Conservation (phyloP, 2,797 vertebrate species). For the Microtus agrestis region DNA sequence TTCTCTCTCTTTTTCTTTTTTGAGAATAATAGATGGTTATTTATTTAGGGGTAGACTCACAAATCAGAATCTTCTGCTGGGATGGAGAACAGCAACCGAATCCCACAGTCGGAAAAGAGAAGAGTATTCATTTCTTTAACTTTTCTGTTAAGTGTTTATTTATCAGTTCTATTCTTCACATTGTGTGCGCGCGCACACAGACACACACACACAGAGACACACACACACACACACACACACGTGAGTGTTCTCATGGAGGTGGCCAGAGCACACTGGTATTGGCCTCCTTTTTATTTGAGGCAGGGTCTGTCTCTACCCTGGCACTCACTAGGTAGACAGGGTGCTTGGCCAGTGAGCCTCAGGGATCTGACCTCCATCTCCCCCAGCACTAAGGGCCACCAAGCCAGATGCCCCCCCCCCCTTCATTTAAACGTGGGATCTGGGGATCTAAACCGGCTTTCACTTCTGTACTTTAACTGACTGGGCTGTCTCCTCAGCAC, state of each 20-base stretch:
- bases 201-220: rapidly evolving
- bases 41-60: too few relatives aligned
- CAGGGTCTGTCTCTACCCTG: not conserved
- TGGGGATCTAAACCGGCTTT: not conserved
- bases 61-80: too few relatives aligned
- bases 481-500: not conserved
- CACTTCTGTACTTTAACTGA: not conserved
- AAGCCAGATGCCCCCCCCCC: not conserved
- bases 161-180: conserved; percentile 37
- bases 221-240: too few relatives aligned
- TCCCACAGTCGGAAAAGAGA: too few relatives aligned
- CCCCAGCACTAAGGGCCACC: not conserved
- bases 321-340: not conserved
- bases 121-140: conserved; percentile 34
- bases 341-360: not conserved
- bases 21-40: too few relatives aligned
- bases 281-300: not conserved
- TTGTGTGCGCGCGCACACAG: rapidly evolving
- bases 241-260: not conserved
- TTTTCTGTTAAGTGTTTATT: conserved; percentile 24
- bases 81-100: too few relatives aligned
- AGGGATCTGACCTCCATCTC: not conserved
- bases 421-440: not conserved
- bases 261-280: not conserved
- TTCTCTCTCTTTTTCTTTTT: not conserved